Base-by-base conservation (phyloP, 1,140 invertebrate genomes). In the Streblospio benedicti region DNA sequence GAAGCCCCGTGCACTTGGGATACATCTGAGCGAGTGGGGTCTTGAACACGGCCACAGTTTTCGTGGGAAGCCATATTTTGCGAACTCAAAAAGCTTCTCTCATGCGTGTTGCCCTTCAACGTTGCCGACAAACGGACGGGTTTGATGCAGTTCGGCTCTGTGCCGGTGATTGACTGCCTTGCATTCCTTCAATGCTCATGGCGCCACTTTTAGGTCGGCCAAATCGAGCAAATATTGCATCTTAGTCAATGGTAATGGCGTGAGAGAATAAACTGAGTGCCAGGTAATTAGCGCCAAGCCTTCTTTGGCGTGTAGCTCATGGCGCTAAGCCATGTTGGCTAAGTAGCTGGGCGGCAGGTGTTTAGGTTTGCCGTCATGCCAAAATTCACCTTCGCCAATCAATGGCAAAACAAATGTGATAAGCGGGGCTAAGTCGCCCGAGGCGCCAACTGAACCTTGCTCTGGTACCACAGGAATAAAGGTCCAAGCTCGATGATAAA, bases 1-100 rank as follows among this genome's bases (percentile, higher is more conserved):
- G 25, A 57, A 25, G 63, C 54, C n/a, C 63, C 65, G n/a, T 54
- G 58, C 38, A 60, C 59, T 28, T 64, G 65, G 23, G 63, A 51
- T 18, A 54, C 41, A 28, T 60, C 64, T 23, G 65, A 49, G 16
- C 18, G 65, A 64, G 35, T 60, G 58, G 41, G 41, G 51, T 58
- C 59, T 28, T 35, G 61, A 4, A 64, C 65, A 12, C 43, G 43
- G 38, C 32, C 60, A 50, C 57, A 61, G 28, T 57, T 51, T 3
- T 18, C n/a, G 30, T 63, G 63, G 2, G 25, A 61, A 18, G 16
- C 30, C 23, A 59, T 23, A 16, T 30, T 51, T 25, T 67, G 45
- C 20, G 63, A 54, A 32, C 28, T 32, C n/a, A n/a, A n/a, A n/a
- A n/a, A n/a, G n/a, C n/a, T n/a, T n/a, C n/a, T n/a, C n/a, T n/a